Evolutionary conservation across 2,113 vertebrate species (phyloP).

Genomic region (Cepphus grylle): DNA sequence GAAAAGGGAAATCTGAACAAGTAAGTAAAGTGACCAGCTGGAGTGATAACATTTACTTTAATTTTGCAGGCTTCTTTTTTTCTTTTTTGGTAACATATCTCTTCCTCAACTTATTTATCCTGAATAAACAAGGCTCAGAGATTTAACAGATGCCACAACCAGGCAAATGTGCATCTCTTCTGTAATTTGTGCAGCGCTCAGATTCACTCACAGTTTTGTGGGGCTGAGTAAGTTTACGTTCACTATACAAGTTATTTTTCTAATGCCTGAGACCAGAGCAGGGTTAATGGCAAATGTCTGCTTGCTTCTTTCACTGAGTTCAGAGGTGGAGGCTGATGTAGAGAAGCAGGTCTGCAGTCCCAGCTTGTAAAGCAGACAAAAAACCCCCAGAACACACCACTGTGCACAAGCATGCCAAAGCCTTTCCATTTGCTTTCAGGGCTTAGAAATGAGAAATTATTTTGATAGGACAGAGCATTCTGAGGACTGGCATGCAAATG

Average conservation of each 20-base stretch:
- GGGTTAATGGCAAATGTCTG: background rate
- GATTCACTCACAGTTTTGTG: background rate
- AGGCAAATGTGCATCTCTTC: background rate
- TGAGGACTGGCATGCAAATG: slow-evolving; percentile 63
- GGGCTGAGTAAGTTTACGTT: background rate
- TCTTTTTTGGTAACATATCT: background rate
- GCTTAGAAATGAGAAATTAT: slow-evolving; percentile 44
- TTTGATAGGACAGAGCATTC: slow-evolving; percentile 28
- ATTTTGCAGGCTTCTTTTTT: background rate
- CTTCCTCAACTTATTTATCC: background rate
- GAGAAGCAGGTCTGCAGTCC: background rate
- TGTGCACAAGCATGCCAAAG: slow-evolving; percentile 17
- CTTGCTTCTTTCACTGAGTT: background rate
- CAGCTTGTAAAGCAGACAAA: slow-evolving; percentile 41
- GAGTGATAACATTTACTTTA: background rate
- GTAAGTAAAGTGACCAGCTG: background rate
- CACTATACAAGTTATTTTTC: background rate
- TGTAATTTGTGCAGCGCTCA: background rate
- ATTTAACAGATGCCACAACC: background rate
- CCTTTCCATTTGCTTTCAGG: slow-evolving; percentile 43
- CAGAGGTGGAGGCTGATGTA: background rate
- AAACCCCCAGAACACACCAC: background rate
- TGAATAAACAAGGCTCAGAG: background rate
- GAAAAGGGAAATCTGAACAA: background rate
- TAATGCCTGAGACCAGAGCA: background rate